Evolutionary conservation across 2,797 vertebrate species (phyloP).

Genomic region (Spatula versicolor): DNA sequence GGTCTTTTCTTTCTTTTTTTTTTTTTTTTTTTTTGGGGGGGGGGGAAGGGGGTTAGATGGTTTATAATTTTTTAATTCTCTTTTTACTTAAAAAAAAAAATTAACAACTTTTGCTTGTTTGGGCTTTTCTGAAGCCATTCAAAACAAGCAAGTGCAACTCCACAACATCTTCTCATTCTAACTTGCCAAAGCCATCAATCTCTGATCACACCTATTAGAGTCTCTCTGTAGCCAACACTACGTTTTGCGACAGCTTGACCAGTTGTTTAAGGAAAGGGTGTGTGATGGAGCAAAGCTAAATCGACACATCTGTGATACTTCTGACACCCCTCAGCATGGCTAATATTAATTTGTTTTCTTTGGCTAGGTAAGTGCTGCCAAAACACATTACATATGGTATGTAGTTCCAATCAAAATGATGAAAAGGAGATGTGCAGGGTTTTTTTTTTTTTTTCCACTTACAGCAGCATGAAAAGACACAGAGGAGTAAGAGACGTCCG

Average conservation of each 20-base stretch:
- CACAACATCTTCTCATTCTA: constrained; percentile 46
- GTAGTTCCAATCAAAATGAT: constrained; percentile 77
- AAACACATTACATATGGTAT: constrained; percentile 73
- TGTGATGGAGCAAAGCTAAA: constrained; percentile 78
- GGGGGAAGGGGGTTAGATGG: fast-evolving
- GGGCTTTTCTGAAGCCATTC: background rate
- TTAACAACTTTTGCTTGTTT: background rate
- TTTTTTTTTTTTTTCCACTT: constrained; percentile 47
- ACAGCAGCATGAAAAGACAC: constrained; percentile 38
- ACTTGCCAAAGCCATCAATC: constrained; percentile 64
- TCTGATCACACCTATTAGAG: constrained; percentile 72
- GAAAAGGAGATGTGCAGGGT: constrained; percentile 60
- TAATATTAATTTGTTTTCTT: constrained; percentile 83
- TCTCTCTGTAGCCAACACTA: constrained; percentile 50
- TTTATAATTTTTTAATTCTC: background rate
- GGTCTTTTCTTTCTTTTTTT: background rate
- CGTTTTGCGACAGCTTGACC: constrained; percentile 72
- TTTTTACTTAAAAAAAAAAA: background rate
- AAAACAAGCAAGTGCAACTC: constrained; percentile 45
- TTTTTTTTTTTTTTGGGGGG: too few relatives aligned
- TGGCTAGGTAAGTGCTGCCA: constrained; percentile 81
- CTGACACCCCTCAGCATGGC: constrained; percentile 77
- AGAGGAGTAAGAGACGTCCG: background rate
- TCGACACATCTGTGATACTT: constrained; percentile 78
- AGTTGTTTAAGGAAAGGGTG: constrained; percentile 74